Evolutionary conservation across 1,140 invertebrate genomes (phyloP).

Genomic region (Radopholus similis): DNA sequence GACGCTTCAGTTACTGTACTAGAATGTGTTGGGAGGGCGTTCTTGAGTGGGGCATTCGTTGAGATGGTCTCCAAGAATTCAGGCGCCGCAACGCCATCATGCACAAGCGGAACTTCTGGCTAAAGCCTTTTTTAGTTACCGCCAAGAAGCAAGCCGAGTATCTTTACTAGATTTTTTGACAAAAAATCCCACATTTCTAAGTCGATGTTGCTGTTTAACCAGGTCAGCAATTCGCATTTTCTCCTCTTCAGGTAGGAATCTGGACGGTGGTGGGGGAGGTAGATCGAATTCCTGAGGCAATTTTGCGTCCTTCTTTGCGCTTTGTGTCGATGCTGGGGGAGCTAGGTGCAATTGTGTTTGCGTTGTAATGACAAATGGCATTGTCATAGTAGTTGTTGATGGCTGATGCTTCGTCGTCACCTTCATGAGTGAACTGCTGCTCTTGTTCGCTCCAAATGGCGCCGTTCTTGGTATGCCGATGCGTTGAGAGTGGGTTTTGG

Average conservation of each 20-base stretch:
- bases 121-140: background rate
- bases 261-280: background rate
- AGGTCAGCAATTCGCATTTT: background rate
- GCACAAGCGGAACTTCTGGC: background rate
- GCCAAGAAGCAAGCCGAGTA: background rate
- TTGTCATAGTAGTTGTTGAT: background rate
- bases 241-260: background rate
- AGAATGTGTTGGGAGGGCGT: background rate
- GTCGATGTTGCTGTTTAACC: background rate
- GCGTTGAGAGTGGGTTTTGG: too few relatives aligned
- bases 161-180: background rate
- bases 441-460: too few relatives aligned
- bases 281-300: background rate
- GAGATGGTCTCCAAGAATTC: too few relatives aligned
- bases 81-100: too few relatives aligned
- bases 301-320: background rate
- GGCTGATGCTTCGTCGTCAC: too few relatives aligned
- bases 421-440: too few relatives aligned
- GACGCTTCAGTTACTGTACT: background rate
- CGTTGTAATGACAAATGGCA: background rate
- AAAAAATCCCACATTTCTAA: background rate
- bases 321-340: background rate
- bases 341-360: background rate
- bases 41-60: background rate
- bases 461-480: too few relatives aligned